Evolutionary conservation across 2,113 vertebrate genomes (phyloP), one percentile per base, ranked within the genome.

Genomic region (Corvus cornix): DNA sequence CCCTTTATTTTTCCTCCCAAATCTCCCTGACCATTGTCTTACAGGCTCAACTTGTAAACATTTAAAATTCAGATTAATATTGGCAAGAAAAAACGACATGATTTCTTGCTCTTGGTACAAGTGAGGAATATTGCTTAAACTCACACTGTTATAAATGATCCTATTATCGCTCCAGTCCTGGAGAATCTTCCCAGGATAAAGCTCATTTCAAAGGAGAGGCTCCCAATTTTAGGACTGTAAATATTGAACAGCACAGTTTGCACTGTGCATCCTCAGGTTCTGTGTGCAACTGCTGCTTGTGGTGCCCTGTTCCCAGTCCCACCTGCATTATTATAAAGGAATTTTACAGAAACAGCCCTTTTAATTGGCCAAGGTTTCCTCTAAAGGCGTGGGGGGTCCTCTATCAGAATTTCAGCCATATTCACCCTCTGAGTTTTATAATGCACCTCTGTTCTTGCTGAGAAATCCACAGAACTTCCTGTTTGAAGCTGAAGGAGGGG

Each of bases 271-370:
- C 26, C 49, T 4, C 3, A 1, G 5, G 23, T 8, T 19, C 52
- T 2, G n/a, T 26, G 64, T 19, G 55, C 33, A 17, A 0, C 5
- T 30, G 63, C 67, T 58, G 3, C 77, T 43, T 37, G 2, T 39
- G 74, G 17, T 1, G 0, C 62, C 52, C 6, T 33, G 4, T 2
- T 16, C 18, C 55, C 64, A 13, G 12, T 3, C 10, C n/a, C 26
- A 33, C n/a, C 41, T 56, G 51, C 17, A 22, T 0, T 7, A 5
- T 7, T 16, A 1, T 1, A 19, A 24, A 14, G 14, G 1, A 4
- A 37, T 73, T 53, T 16, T 41, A 16, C 3, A 30, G 63, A 6
- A 84, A 35, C 5, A 75, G 19, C 41, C 3, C 23, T 48, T 12
- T 14, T 3, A 35, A 23, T 11, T 53, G 68, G n/a, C 41, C 24